Evolutionary conservation across 2,113 vertebrate genomes (phyloP).

Genomic region (Archilochus colubris): DNA sequence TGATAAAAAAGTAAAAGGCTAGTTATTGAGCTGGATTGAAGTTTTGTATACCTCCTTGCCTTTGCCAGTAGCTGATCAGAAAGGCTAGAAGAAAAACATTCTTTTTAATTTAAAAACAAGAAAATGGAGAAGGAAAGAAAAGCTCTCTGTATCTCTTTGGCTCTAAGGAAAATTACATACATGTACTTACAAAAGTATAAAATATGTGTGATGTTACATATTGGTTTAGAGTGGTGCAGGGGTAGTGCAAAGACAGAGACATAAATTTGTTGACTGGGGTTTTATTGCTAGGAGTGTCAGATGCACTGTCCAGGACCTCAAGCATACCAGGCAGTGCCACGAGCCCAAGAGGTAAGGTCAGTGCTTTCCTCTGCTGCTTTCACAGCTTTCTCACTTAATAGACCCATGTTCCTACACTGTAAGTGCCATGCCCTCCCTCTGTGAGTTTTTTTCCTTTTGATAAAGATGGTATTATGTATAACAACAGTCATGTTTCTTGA

Average conservation of each 20-base stretch:
- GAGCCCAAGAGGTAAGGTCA: not conserved
- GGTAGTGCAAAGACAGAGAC: not conserved
- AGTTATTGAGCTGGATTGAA: not conserved
- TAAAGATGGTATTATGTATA: constrained; percentile 35
- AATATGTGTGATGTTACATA: not conserved
- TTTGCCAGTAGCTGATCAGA: not conserved
- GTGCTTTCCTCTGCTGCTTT: constrained; percentile 19
- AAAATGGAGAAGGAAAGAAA: not conserved
- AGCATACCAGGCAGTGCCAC: not conserved
- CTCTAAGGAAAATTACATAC: constrained; percentile 1
- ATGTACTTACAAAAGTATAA: not conserved
- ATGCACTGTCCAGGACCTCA: constrained; percentile 40
- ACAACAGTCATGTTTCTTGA: not conserved
- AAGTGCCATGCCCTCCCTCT: not conserved
- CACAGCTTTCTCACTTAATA: not conserved
- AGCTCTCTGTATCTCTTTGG: not conserved
- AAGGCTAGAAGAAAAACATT: not conserved
- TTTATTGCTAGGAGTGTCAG: constrained; percentile 43
- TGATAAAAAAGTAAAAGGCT: not conserved
- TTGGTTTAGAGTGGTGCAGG: not conserved
- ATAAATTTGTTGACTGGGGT: constrained; percentile 47
- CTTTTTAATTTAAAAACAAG: not conserved
- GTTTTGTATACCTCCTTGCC: not conserved
- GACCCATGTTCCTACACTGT: not conserved
- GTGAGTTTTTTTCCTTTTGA: not conserved